Base-by-base conservation (phyloP, 2,113 vertebrate species). In the Datnioides undecimradiatus region DNA sequence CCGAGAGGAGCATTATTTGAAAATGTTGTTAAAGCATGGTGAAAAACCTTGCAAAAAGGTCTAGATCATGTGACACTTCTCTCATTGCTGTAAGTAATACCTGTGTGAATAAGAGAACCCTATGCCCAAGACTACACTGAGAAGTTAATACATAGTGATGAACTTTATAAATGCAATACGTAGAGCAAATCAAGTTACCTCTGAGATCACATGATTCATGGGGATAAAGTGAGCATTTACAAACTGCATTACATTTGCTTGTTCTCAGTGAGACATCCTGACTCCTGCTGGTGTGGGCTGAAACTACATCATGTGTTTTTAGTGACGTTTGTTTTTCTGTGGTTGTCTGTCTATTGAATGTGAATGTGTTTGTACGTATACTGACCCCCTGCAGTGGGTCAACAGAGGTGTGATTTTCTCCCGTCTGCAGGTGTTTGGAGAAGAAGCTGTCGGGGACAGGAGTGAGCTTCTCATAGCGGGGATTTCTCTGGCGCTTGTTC, bases 371-470 rank as follows among this genome's bases (percentile, higher is more conserved):
- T 60, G 10, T 16, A 25, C 66, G 7, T 43, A 40, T 40, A 89
- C 97, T 94, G 67, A 99, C 98, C 14, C 95, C 97, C 29, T 99
- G 96, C 19, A 97, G 94, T 2, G 98, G 98, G 64, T 99, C 97
- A 69, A 99, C 98, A 0, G 94, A 91, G 0, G 97, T 97, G 76
- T 99, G 95, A 23, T 96, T 98, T 55, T 99, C 98, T 74, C 97
- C 98, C 0, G 95, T 96, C 90, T 99, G 96, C 19, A 99, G 87
- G 75, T 99, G 98, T 80, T 99, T 99, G 75, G 98, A 96, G 59
- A 99, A 99, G 94, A 99, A 99, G 87, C 98, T 99, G 82, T 99
- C 98, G 0, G 98, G 98, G 1, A 99, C 97, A 5, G 98, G 98
- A 2, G 98, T 99, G 85, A 99, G 94, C 73, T 99, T 99, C 92